Evolutionary conservation across 2,797 vertebrate genomes (phyloP), one percentile per base, ranked within the genome.

Genomic region (Sylvilagus floridanus): DNA sequence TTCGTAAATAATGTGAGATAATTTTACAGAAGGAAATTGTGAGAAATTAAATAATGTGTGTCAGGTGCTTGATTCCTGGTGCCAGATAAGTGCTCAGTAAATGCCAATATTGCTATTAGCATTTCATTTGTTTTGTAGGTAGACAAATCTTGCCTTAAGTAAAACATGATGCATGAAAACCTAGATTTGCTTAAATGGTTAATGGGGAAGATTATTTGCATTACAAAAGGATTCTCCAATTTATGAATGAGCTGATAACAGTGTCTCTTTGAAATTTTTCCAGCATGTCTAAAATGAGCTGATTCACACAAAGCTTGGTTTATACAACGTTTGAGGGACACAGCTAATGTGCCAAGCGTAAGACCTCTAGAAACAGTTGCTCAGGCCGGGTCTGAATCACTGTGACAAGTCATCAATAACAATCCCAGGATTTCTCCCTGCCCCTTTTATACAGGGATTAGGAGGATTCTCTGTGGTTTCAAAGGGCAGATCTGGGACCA

Each of bases 331-430:
- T 86, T 94, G 57, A 93, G 87, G 81, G 89, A 90, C 32, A 52
- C 12, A 78, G 37, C 81, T 85, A 72, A 62, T 71, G 9, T 63
- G 78, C 72, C 93, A 93, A 89, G 86, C 72, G 79, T 57, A 82
- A 63, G 89, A 57, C 52, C 95, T 94, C n/a, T 91, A 71, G 84
- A 91, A 75, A 73, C 75, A 92, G 42, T 95, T 94, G 92, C 57
- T 91, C 71, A 91, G 94, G 86, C 72, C 83, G 69, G 79, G 68
- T 84, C 93, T 97, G 89, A 97, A 60, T 57, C 68, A 86, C 42
- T 75, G 32, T 94, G 97, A 94, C 94, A 95, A 77, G 77, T 93
- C 94, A 95, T 91, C 91, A 96, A 84, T 91, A 69, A 91, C 81
- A 65, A 77, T 87, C n/a, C 89, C 37, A 28, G 90, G 84, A 68